phyloP scores from a whole-genome alignment of 2,888 invertebrate genomes.

The Heliconius ismenius region DNA sequence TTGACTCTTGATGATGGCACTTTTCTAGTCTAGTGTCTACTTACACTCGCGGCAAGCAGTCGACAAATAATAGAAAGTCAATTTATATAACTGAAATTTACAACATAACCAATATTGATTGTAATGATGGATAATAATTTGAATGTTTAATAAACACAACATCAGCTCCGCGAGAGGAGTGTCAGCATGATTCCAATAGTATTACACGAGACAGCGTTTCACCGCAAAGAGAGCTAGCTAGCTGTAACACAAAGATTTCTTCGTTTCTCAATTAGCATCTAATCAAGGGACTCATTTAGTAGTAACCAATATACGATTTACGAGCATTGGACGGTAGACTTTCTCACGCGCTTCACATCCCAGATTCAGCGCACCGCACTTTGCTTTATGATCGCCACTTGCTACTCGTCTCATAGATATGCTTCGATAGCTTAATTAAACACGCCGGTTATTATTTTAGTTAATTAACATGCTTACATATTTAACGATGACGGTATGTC shows the following conservation, averaged over 20 bases:
- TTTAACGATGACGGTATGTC: neutral
- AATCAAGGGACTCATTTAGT: conserved; percentile 73
- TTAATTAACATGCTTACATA: conserved; percentile 16
- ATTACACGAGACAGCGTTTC: conserved; percentile 56
- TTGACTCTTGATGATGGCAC: conserved; percentile 33
- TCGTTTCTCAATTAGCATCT: conserved; percentile 72
- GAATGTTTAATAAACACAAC: conserved; percentile 58
- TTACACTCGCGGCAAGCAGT: conserved; percentile 22
- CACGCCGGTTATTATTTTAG: conserved; percentile 33
- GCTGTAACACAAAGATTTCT: conserved; percentile 59
- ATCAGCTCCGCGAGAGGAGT: conserved; percentile 50
- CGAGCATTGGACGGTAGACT: conserved; percentile 57
- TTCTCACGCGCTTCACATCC: conserved; percentile 69
- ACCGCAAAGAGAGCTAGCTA: conserved; percentile 48
- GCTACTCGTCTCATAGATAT: conserved; percentile 38
- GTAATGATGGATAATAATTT: conserved; percentile 59
- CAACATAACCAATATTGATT: conserved; percentile 66
- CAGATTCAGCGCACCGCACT: conserved; percentile 57
- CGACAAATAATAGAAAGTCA: conserved; percentile 63
- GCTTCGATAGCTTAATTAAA: conserved; percentile 42
- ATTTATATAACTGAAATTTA: conserved; percentile 71
- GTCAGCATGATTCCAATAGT: conserved; percentile 48
- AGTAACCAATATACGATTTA: conserved; percentile 67
- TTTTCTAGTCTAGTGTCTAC: conserved; percentile 21
- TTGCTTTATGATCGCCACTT: conserved; percentile 54